Base-by-base conservation (phyloP, 2,797 vertebrate genomes). In the Nannoperca obscura region DNA sequence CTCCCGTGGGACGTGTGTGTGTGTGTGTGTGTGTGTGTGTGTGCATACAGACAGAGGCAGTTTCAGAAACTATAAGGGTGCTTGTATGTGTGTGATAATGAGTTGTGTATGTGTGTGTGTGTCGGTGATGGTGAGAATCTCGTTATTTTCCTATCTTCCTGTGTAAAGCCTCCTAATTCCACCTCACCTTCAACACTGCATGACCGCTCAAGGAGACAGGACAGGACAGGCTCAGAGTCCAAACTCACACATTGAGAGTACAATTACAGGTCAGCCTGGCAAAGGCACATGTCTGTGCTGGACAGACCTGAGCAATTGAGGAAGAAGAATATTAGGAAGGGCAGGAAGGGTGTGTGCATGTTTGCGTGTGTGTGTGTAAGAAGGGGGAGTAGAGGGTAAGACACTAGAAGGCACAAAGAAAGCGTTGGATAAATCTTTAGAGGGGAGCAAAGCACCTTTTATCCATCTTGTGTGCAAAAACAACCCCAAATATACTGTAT, bases 91-190 rank as follows among this genome's bases (percentile, higher is more conserved):
- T 71, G 53, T 46, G 71, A 71, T 38, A 49, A 34, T 60, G 63
- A 12, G 70, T 62, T 27, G 61, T 49, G 67, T 55, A 58, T 47
- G 58, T 47, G 68, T 13, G 57, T 24, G 49, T 47, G 53, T 19
- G 78, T 70, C 60, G 74, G 77, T 14, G 60, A 74, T 46, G 59
- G 82, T 49, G 57, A 81, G 86, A 82, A 91, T 87, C 87, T 91
- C 71, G 85, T 91, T 92, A 94, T 88, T 91, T 91, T 90, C 68
- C 78, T 60, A 85, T 91, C 84, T 85, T 69, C 50, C 75, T 62
- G 74, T 70, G 69, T 84, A 89, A 87, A 89, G 86, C 85, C 73
- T 55, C 76, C 79, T 89, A 88, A 92, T 87, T 91, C 86, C 78
- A 65, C 66, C 71, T 88, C 85, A 85, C 86, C 88, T 86, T 86